These are phyloP conservation scores for Eurytoma adleriae DNA, from an alignment of 2,888 invertebrate species.

Conservation along the genomic window DNA sequence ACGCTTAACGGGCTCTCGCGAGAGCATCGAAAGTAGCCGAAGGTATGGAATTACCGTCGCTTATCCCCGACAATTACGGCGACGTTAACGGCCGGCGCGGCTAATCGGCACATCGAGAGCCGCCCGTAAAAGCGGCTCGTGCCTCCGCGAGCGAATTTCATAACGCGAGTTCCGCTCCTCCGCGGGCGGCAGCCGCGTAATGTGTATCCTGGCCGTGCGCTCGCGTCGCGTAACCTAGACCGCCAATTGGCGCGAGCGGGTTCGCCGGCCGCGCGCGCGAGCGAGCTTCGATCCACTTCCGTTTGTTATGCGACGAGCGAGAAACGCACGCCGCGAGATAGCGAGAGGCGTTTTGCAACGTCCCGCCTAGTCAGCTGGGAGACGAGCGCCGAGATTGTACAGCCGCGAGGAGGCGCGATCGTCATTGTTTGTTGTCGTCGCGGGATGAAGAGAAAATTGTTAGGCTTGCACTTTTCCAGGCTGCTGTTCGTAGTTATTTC, in stretches of 20 bases:
- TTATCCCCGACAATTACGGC: no score
- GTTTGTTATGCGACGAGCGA: slow-evolving; percentile 12
- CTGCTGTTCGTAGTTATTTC: no score
- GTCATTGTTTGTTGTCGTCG: no score
- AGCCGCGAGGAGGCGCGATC: no score
- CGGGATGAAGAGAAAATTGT: no score
- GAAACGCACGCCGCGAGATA: slow-evolving; percentile 21
- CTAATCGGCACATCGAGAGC: no score
- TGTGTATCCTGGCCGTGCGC: slow-evolving; percentile 10
- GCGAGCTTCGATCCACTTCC: slow-evolving; percentile 5
- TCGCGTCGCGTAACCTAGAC: slow-evolving; percentile 46
- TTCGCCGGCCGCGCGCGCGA: neutral
- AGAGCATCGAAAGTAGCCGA: no score
- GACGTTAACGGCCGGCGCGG: no score
- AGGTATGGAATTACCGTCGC: no score
- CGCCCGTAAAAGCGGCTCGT: neutral
- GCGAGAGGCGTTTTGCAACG: slow-evolving; percentile 16
- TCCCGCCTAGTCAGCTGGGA: neutral
- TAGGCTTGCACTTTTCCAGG: no score
- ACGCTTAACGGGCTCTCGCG: no score
- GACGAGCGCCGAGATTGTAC: neutral
- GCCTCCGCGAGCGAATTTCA: slow-evolving; percentile 16
- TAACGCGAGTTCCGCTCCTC: slow-evolving; percentile 10
- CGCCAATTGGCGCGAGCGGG: slow-evolving; percentile 29
- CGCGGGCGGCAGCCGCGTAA: neutral